These are phyloP conservation scores for Gymnobelideus leadbeateri DNA, from an alignment of 2,113 vertebrate species.

Conservation along the genomic window DNA sequence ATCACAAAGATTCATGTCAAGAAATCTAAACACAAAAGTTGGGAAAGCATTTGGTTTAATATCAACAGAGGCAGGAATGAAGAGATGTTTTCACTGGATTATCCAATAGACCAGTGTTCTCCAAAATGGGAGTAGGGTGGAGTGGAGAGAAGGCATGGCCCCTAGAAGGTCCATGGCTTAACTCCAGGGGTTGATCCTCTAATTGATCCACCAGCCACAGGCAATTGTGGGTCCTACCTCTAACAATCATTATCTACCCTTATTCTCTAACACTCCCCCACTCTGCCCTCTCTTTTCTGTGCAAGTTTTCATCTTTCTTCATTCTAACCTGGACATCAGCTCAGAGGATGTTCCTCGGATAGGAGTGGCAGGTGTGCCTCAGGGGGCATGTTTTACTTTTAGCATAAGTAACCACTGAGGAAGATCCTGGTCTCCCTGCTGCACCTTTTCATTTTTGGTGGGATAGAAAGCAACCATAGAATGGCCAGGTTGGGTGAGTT, in stretches of 20 bases:
- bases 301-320: background rate
- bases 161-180: background rate
- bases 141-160: background rate
- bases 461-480: background rate
- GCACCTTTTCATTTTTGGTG: background rate
- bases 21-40: background rate
- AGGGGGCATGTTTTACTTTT: background rate
- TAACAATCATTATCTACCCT: background rate
- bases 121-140: background rate
- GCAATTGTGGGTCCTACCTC: background rate
- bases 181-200: background rate
- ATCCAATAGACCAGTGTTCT: background rate
- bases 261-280: background rate
- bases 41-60: background rate
- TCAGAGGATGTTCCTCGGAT: background rate
- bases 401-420: background rate
- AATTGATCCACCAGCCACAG: background rate
- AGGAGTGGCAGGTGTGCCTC: background rate
- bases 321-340: background rate
- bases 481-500: background rate
- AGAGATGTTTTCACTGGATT: background rate
- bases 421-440: background rate
- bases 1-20: background rate
- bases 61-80: background rate
- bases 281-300: background rate